A percentile compares a stretch with the other conserved stretches of the same genome.
Evolutionary conservation across 2,113 vertebrate species (phyloP).

Genomic region (Dolichallabes microphthalmus): DNA sequence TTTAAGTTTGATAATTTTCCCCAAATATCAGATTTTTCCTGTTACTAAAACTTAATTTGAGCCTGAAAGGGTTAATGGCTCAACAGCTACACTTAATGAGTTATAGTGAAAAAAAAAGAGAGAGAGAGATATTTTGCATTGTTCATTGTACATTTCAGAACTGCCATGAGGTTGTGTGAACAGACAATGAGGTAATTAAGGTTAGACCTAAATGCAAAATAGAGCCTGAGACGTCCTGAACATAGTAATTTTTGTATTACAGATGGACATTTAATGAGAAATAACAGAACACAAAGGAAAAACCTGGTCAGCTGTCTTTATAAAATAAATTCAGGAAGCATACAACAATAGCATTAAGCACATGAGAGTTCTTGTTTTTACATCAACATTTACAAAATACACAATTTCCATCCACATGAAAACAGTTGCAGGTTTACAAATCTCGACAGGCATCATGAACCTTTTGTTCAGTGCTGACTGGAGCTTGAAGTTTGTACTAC

Average conservation of each 20-base stretch:
- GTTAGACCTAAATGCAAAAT: background rate
- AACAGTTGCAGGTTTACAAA: background rate
- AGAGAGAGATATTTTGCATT: background rate
- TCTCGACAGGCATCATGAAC: background rate
- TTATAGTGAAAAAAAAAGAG: background rate
- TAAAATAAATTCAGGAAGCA: background rate
- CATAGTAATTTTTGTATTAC: background rate
- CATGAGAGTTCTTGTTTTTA: background rate
- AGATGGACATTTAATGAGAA: background rate
- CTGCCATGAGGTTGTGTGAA: background rate
- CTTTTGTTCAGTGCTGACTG: slow-evolving; percentile 3
- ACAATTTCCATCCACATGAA: background rate
- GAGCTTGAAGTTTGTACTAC: background rate
- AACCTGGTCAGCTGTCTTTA: background rate
- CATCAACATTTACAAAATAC: background rate
- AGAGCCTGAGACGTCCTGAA: background rate
- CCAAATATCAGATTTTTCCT: too few relatives aligned
- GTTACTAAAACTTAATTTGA: too few relatives aligned
- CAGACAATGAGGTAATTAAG: background rate
- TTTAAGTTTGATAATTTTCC: too few relatives aligned
- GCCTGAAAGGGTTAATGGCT: too few relatives aligned
- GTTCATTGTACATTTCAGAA: background rate
- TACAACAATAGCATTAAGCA: background rate
- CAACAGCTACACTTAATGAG: background rate
- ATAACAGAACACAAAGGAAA: background rate